phyloP scores from a whole-genome alignment of 2,797 vertebrate species.

The Heterohyrax brucei region DNA sequence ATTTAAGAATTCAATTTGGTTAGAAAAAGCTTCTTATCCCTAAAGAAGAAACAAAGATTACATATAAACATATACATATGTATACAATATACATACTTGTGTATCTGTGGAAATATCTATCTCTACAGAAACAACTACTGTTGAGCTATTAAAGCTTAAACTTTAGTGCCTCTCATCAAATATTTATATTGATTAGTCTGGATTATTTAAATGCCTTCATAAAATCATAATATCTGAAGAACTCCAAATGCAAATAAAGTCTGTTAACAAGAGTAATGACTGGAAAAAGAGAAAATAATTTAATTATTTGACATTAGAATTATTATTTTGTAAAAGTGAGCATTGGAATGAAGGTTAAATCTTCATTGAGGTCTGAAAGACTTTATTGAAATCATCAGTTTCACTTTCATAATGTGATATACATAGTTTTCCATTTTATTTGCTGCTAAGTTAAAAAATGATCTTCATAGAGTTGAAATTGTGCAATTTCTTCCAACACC shows the following conservation, averaged over 20 bases:
- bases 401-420: not conserved
- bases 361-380: not conserved
- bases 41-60: not conserved
- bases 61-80: not conserved
- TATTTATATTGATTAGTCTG: not conserved
- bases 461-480: not conserved
- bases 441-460: not conserved
- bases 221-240: not conserved
- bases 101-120: not conserved
- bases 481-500: not conserved
- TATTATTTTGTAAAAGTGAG: not conserved
- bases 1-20: not conserved
- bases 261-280: not conserved
- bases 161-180: not conserved
- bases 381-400: not conserved
- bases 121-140: not conserved
- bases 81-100: not conserved
- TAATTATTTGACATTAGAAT: not conserved
- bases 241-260: not conserved
- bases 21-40: not conserved
- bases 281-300: not conserved
- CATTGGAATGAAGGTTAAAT: not conserved
- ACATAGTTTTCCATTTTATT: not conserved
- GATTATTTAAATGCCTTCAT: not conserved
- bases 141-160: not conserved